These are phyloP conservation scores for Diplolepis rosae DNA, from an alignment of 2,888 invertebrate species.

Conservation along the genomic window DNA sequence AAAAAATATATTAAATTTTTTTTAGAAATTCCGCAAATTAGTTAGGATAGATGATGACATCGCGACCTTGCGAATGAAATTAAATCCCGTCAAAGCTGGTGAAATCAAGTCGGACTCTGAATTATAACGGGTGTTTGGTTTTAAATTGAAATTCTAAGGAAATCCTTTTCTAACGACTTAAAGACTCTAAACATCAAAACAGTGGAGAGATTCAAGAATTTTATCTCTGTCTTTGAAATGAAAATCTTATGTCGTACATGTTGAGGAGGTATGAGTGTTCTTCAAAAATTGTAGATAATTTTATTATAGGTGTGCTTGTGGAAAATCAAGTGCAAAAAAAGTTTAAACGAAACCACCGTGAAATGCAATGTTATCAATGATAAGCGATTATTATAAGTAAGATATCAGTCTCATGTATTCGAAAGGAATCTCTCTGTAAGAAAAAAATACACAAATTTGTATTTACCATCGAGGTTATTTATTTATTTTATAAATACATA, in stretches of 20 bases:
- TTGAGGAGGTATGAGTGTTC: neutral
- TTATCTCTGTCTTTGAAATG: neutral
- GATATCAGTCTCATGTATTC: no score
- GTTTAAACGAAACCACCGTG: neutral
- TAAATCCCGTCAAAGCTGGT: conserved; percentile 73
- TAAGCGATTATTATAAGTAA: no score
- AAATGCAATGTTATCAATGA: neutral
- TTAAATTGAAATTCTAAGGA: neutral
- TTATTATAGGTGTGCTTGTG: neutral
- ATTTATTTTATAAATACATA: no score
- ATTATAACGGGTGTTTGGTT: conserved; percentile 39
- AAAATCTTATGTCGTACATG: neutral
- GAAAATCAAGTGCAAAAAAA: neutral
- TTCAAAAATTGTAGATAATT: neutral
- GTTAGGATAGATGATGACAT: conserved; percentile 90
- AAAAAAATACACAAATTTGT: no score
- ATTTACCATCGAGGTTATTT: no score
- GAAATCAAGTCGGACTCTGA: conserved; percentile 58
- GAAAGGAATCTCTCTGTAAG: no score
- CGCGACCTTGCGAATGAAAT: conserved; percentile 83
- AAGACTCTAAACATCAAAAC: neutral
- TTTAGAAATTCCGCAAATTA: conserved; percentile 88
- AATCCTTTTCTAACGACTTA: neutral
- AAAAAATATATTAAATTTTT: neutral
- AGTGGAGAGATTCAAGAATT: neutral